A percentile compares a stretch with the other conserved stretches of the same genome.
Evolutionary conservation across 2,888 invertebrate species (phyloP).

Genomic region (Bombylius major): DNA sequence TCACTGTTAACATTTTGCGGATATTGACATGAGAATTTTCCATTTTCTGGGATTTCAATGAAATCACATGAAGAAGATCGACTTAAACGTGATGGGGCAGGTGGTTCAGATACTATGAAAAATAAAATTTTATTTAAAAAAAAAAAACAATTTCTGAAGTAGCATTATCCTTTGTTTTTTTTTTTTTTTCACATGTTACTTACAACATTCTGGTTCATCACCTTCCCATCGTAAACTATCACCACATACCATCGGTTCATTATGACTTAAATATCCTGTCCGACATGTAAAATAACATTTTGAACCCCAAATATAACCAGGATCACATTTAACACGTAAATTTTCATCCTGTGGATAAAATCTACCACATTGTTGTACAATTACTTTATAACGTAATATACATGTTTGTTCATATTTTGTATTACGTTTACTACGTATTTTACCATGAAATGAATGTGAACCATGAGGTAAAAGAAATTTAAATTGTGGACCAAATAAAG

Average conservation of each 20-base stretch:
- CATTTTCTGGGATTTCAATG: slow-evolving; percentile 14
- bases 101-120: background rate
- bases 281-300: slow-evolving; percentile 16
- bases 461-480: slow-evolving; percentile 16
- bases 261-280: slow-evolving; percentile 12
- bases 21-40: slow-evolving; percentile 15
- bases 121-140: background rate
- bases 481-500: slow-evolving; percentile 15
- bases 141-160: background rate
- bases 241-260: slow-evolving; percentile 13
- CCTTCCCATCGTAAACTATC: slow-evolving; percentile 17
- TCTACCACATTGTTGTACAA: slow-evolving; percentile 15
- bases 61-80: slow-evolving; percentile 10
- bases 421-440: slow-evolving; percentile 14
- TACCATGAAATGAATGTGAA: slow-evolving; percentile 14
- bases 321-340: slow-evolving; percentile 14
- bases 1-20: slow-evolving; percentile 10
- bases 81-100: background rate
- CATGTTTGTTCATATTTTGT: slow-evolving; percentile 13
- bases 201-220: slow-evolving; percentile 14
- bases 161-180: background rate
- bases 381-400: slow-evolving; percentile 15
- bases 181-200: background rate
- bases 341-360: slow-evolving; percentile 11
- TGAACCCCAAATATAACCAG: slow-evolving; percentile 17